Percentiles rank a stretch among this genome's conserved stretches.
Conservation (phyloP, 2,888 invertebrate genomes). For the Rutpela maculata region DNA sequence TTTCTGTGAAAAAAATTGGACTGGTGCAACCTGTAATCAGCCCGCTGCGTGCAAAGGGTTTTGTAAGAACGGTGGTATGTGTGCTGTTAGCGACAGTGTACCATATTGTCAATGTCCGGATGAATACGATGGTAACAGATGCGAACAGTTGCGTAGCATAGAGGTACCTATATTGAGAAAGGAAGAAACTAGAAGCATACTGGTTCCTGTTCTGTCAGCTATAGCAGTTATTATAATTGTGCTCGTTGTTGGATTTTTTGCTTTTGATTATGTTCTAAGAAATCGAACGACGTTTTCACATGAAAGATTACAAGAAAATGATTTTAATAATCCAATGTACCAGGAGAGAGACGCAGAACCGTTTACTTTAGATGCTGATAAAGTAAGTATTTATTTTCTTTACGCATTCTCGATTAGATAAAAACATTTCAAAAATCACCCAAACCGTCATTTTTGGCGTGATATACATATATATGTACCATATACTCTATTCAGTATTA, state of each 20-base stretch:
- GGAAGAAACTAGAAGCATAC: conserved; percentile 54
- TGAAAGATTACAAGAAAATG: conserved; percentile 87
- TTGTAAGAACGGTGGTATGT: conserved; percentile 77
- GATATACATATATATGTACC: too few species aligned
- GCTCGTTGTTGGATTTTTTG: conserved; percentile 62
- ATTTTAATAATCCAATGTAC: conserved; percentile 91
- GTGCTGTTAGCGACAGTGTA: conserved; percentile 70
- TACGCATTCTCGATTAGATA: not conserved
- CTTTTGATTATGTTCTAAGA: conserved; percentile 65
- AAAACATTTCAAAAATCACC: too few species aligned
- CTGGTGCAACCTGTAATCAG: conserved; percentile 76
- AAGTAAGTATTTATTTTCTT: conserved; percentile 71
- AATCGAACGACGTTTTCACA: conserved; percentile 81
- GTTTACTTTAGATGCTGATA: conserved; percentile 78
- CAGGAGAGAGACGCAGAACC: conserved; percentile 82
- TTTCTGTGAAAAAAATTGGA: conserved; percentile 77
- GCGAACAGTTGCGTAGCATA: conserved; percentile 7
- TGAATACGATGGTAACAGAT: conserved; percentile 71
- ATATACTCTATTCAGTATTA: too few species aligned
- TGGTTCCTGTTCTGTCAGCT: conserved; percentile 62
- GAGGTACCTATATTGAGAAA: conserved; percentile 72
- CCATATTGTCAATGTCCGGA: conserved; percentile 73
- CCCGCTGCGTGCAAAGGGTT: conserved; percentile 73
- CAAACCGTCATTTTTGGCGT: too few species aligned
- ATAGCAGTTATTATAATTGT: conserved; percentile 63